Evolutionary conservation across 2,113 vertebrate species (phyloP).

Genomic region (Leuciscus idus): DNA sequence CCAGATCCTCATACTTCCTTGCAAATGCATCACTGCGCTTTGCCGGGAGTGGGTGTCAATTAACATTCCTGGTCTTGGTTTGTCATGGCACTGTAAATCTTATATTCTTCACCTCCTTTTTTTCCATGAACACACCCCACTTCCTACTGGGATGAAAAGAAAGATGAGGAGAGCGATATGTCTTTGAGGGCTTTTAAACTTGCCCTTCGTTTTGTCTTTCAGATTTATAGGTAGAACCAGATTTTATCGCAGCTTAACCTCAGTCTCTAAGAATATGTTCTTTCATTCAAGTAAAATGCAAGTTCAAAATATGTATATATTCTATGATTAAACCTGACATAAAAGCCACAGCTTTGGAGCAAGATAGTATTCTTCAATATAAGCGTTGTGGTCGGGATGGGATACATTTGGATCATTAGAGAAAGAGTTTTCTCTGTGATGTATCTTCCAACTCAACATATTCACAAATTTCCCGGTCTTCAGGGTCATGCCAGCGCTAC

Average conservation of each 20-base stretch:
- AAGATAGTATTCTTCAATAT: slow-evolving; percentile 30
- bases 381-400: slow-evolving; percentile 15
- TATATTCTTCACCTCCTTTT: slow-evolving; percentile 63
- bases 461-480: slow-evolving; percentile 53
- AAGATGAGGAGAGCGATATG: slow-evolving; percentile 47
- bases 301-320: background rate
- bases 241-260: background rate
- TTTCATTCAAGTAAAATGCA: background rate
- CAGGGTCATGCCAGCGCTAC: slow-evolving; percentile 47
- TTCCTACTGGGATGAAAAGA: slow-evolving; percentile 62
- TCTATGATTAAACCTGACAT: slow-evolving; percentile 12
- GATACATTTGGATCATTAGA: slow-evolving; percentile 43
- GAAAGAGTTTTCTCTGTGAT: slow-evolving; percentile 37
- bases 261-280: background rate
- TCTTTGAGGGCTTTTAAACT: slow-evolving; percentile 26
- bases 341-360: slow-evolving; percentile 38
- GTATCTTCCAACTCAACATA: slow-evolving; percentile 12
- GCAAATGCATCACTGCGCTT: slow-evolving; percentile 47
- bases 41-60: slow-evolving; percentile 67
- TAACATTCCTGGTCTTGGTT: slow-evolving; percentile 73
- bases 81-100: slow-evolving; percentile 70
- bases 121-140: slow-evolving; percentile 54
- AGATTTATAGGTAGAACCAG: slow-evolving; percentile 15
- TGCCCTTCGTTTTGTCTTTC: background rate
- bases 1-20: slow-evolving; percentile 46